Conservation (phyloP, 2,797 vertebrate species). For the Pteronotus mesoamericanus region DNA sequence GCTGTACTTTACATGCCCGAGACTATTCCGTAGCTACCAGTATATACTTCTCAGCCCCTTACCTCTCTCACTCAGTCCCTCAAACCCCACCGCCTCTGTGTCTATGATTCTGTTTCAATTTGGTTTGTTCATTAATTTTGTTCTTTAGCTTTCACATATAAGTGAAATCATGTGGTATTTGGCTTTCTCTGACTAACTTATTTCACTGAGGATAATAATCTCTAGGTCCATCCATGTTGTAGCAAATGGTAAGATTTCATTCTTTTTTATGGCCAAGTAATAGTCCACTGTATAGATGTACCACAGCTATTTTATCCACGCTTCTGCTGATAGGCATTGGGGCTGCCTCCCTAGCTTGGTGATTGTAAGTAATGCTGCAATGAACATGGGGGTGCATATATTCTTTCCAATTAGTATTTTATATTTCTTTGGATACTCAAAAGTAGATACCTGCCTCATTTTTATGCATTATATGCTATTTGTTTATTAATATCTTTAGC, state of each 20-base stretch:
- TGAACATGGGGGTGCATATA: background rate
- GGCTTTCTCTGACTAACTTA: background rate
- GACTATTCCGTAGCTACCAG: background rate
- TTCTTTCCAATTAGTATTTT: background rate
- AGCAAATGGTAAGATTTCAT: background rate
- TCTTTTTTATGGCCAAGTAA: background rate
- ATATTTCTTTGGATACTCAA: background rate
- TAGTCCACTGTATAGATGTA: background rate
- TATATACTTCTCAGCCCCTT: background rate
- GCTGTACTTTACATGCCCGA: background rate
- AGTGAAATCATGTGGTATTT: background rate
- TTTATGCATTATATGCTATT: background rate
- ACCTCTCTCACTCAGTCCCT: background rate
- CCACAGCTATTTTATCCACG: background rate
- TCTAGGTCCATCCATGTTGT: background rate
- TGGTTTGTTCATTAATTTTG: background rate
- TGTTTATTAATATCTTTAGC: background rate
- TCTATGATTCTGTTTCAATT: background rate
- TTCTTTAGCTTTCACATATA: background rate
- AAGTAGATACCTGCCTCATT: background rate
- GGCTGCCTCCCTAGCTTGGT: background rate
- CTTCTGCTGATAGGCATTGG: background rate
- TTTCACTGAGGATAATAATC: background rate
- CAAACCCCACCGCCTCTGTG: background rate
- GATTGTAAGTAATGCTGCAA: background rate